phyloP scores from a whole-genome alignment of 2,797 vertebrate genomes.

The Brotula barbata region DNA sequence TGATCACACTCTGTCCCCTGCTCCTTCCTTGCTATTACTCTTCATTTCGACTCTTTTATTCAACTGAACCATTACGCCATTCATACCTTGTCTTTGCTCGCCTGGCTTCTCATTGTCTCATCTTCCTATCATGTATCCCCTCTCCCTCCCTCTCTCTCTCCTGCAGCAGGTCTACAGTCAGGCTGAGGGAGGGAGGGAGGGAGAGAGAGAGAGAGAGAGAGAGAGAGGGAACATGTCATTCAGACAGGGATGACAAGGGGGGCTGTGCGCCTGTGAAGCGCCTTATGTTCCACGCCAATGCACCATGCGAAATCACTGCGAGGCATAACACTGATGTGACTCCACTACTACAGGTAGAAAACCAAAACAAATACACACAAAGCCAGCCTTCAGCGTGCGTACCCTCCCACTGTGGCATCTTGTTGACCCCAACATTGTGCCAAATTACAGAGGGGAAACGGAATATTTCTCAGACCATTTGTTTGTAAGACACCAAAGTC shows the following conservation, averaged over 20 bases:
- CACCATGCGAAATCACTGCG: slow-evolving; percentile 15
- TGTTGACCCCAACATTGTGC: slow-evolving; percentile 11
- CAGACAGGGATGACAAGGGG: slow-evolving; percentile 15
- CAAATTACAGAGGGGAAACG: slow-evolving; percentile 1
- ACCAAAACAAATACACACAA: slow-evolving; percentile 20
- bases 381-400: neutral
- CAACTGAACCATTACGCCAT: slow-evolving; percentile 2
- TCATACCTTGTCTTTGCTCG: slow-evolving; percentile 34
- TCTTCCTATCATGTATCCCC: slow-evolving; percentile 9
- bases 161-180: slow-evolving; percentile 45
- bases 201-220: slow-evolving; percentile 9
- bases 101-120: slow-evolving; percentile 35
- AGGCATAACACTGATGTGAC: slow-evolving; percentile 18
- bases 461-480: slow-evolving; percentile 18
- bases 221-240: slow-evolving; percentile 28
- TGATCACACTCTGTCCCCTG: slow-evolving; percentile 14
- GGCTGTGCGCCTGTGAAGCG: slow-evolving; percentile 4
- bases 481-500: slow-evolving; percentile 37
- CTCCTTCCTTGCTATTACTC: slow-evolving; percentile 28
- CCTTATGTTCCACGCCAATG: slow-evolving; percentile 22
- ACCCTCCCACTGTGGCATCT: neutral
- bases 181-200: slow-evolving; percentile 7
- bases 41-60: slow-evolving; percentile 31
- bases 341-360: slow-evolving; percentile 22
- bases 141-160: slow-evolving; percentile 1